Conservation (phyloP, 1,140 invertebrate genomes). For the Octopus bimaculoides region DNA sequence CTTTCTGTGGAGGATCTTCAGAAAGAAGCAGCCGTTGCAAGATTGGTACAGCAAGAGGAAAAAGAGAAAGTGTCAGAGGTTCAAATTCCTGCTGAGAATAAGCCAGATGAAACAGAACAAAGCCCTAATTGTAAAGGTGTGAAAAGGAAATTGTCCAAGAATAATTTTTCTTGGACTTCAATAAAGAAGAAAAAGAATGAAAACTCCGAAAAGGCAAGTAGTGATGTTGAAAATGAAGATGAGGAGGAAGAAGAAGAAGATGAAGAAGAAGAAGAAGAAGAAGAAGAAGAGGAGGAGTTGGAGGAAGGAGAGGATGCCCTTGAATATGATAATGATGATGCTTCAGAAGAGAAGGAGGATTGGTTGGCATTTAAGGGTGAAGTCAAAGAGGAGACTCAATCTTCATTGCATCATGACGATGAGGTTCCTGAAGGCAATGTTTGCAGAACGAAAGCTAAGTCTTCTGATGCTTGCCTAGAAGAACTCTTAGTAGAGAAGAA, state of each 20-base stretch:
- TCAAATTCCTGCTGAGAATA: constrained; percentile 19
- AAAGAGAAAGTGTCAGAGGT: constrained; percentile 32
- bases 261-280: neutral
- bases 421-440: too few species aligned
- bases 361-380: too few species aligned
- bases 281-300: neutral
- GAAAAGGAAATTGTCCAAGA: constrained; percentile 35
- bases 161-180: constrained; percentile 33
- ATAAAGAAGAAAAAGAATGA: constrained; percentile 27
- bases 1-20: constrained; percentile 30
- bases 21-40: constrained; percentile 30
- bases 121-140: constrained; percentile 29
- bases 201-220: neutral
- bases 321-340: too few species aligned
- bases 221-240: neutral
- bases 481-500: neutral
- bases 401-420: too few species aligned
- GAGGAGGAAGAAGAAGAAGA: neutral
- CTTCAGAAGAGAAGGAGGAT: too few species aligned
- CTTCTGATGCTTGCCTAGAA: neutral
- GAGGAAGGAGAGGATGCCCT: neutral
- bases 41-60: constrained; percentile 12
- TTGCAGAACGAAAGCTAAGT: too few species aligned
- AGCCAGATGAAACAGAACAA: constrained; percentile 14
- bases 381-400: too few species aligned